Percentiles rank a stretch among this genome's conserved stretches.
These are phyloP conservation scores for Oceanodroma tethys DNA, from an alignment of 2,113 vertebrate species.

Conservation along the genomic window DNA sequence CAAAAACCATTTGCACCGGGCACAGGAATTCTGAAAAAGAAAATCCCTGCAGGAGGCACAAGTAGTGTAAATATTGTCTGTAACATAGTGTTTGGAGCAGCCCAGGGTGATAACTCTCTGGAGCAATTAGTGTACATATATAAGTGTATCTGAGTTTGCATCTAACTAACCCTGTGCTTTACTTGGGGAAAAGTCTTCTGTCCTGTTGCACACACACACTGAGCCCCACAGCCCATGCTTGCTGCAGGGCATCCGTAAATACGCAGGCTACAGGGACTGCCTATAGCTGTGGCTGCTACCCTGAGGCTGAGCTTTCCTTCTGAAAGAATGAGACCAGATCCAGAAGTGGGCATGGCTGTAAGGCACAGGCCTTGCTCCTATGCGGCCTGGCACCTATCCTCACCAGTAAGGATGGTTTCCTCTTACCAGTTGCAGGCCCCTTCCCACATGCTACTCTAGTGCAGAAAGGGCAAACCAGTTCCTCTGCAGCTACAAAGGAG, in stretches of 20 bases:
- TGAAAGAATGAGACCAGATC: not conserved
- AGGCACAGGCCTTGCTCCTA: not conserved
- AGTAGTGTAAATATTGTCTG: not conserved
- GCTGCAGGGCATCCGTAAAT: rapidly evolving
- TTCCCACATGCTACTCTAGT: not conserved
- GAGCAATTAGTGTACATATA: not conserved
- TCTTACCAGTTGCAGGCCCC: not conserved
- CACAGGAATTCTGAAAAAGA: not conserved
- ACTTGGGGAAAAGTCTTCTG: not conserved
- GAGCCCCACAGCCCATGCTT: rapidly evolving
- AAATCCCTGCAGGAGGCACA: not conserved
- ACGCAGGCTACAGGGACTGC: not conserved
- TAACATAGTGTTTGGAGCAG: not conserved
- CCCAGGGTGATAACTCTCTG: not conserved
- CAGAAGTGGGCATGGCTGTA: not conserved
- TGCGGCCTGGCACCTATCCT: rapidly evolving
- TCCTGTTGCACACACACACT: rapidly evolving
- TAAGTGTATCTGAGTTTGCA: not conserved
- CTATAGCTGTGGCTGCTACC: not conserved
- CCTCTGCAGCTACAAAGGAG: not conserved
- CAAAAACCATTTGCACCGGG: not conserved
- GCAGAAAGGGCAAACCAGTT: not conserved
- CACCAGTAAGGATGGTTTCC: not conserved
- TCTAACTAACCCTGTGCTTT: not conserved
- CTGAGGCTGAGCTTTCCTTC: not conserved